These are phyloP conservation scores for Cosmia trapezina DNA, from an alignment of 2,888 invertebrate genomes.

Conservation along the genomic window DNA sequence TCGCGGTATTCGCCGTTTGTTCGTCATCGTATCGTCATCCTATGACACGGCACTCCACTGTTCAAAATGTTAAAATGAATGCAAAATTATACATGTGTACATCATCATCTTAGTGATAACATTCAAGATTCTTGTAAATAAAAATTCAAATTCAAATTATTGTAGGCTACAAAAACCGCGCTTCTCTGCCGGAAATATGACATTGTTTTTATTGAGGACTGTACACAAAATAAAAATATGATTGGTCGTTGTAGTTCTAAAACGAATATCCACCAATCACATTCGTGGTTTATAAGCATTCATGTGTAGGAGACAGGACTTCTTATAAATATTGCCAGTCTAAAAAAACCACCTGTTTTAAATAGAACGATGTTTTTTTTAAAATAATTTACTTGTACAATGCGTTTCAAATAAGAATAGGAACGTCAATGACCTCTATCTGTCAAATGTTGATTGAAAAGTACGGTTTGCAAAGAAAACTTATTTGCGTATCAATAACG, in stretches of 20 bases:
- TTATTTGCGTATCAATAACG: too few relatives aligned
- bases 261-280: constrained; percentile 39
- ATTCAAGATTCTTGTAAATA: constrained; percentile 38
- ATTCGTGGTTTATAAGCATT: neutral
- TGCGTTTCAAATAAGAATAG: too few relatives aligned
- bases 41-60: constrained; percentile 7
- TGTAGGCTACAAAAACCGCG: constrained; percentile 74
- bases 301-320: neutral
- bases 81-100: constrained; percentile 16
- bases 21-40: constrained; percentile 47
- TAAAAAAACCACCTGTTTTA: constrained; percentile 4
- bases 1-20: constrained; percentile 72
- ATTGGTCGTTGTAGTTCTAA: constrained; percentile 36
- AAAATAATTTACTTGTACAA: too few relatives aligned
- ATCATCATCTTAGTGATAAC: neutral
- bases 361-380: too few relatives aligned
- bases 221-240: constrained; percentile 7
- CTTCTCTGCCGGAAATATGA: constrained; percentile 78
- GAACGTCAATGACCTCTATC: too few relatives aligned
- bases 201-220: constrained; percentile 32
- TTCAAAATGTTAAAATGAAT: constrained; percentile 20
- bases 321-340: constrained; percentile 31
- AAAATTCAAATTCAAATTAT: constrained; percentile 74
- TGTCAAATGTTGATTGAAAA: too few relatives aligned
- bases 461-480: too few relatives aligned